Base-by-base conservation (phyloP, 1,140 invertebrate genomes). In the Euglossa dilemma region DNA sequence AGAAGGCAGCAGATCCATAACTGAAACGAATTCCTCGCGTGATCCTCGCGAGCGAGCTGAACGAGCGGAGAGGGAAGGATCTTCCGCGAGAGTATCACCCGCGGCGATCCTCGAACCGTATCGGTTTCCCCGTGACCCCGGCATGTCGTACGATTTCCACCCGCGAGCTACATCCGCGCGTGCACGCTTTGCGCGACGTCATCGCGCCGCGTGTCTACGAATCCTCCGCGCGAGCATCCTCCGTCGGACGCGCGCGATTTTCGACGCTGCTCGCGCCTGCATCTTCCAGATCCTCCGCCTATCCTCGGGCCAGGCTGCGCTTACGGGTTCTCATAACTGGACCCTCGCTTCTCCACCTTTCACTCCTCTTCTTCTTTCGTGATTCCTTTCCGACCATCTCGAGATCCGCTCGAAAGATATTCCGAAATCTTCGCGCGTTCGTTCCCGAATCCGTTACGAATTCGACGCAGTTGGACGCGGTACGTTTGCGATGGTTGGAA, bases 141-240 rank as follows among this genome's bases (percentile, higher is more conserved):
- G n/a, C 71, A 20, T 45, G 59, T 78, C 73, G 85, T 64, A 43
- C 59, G 20, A 81, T 84, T 84, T 80, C 75, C 70, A 50, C 52
- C 50, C 63, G 50, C 57, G 63, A 23, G 47, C 36, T 52, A 72
- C 77, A 56, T 64, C 69, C n/a, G 61, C 20, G 61, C 16, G 45
- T 56, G 54, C 50, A 20, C 66, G 25, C 54, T 87, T 85, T 75
- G 75, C 50, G 59, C 77, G 43, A 70, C 76, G 57, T 63, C 77
- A 76, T 85, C 67, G 86, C 81, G 61, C 84, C 78, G 73, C 70
- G 77, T 86, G 86, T 25, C 0, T 11, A 36, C 28, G 36, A 92
- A 91, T 91, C 87, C 87, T 90, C 83, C 75, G 75, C n/a, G n/a
- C 11, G 57, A n/a, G 57, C 14, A 25, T 14, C n/a, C n/a, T 28